These are phyloP conservation scores for Polyommatus iphigenia DNA, from an alignment of 2,888 invertebrate species.

Conservation along the genomic window DNA sequence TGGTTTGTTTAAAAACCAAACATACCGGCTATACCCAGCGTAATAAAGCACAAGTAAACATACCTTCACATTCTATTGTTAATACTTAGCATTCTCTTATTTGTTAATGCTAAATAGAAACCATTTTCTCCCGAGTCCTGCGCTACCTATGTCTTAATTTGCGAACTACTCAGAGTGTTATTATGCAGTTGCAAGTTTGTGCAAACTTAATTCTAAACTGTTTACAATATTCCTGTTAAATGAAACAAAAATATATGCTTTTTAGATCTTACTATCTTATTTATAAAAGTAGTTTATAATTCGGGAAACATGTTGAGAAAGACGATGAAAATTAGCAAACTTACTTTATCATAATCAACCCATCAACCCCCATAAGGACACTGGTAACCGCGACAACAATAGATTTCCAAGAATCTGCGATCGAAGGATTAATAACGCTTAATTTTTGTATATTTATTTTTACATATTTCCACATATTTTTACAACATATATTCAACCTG, in stretches of 20 bases:
- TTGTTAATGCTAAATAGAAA: slow-evolving; percentile 19
- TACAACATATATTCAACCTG: no score
- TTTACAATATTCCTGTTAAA: background rate
- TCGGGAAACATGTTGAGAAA: no score
- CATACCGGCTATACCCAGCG: background rate
- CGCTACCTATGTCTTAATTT: slow-evolving; percentile 16
- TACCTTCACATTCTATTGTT: background rate
- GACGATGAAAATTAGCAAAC: no score
- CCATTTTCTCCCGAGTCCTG: background rate
- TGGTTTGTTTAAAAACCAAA: background rate
- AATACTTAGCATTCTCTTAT: background rate
- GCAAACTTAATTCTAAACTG: slow-evolving; percentile 12
- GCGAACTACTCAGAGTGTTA: slow-evolving; percentile 12
- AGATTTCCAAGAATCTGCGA: no score
- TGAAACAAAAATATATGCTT: background rate
- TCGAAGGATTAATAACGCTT: no score
- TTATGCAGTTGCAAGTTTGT: slow-evolving; percentile 3
- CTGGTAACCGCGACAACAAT: no score
- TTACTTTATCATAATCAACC: no score
- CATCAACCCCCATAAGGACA: no score
- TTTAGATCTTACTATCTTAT: background rate
- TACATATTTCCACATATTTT: no score
- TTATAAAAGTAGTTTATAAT: no score
- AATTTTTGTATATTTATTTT: no score
- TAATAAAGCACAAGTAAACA: background rate